Evolutionary conservation across 2,888 invertebrate genomes (phyloP).

Genomic region (Eurytoma adleriae): DNA sequence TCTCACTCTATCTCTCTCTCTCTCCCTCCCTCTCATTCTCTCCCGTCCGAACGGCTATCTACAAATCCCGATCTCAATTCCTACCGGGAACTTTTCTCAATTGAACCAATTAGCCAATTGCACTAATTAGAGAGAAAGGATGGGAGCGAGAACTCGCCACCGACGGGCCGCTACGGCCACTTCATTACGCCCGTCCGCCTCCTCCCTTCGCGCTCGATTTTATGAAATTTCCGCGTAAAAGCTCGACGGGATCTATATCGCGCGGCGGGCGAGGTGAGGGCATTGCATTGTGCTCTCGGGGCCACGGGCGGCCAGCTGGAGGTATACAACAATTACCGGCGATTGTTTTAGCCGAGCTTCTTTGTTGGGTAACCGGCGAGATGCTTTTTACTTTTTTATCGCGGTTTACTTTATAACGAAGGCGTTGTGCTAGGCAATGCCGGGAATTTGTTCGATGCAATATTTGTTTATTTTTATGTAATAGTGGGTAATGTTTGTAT

Average conservation of each 20-base stretch:
- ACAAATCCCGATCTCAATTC: slow-evolving; percentile 62
- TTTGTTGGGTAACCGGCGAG: background rate
- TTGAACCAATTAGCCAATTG: slow-evolving; percentile 70
- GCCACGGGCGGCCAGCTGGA: background rate
- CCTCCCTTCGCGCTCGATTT: slow-evolving; percentile 30
- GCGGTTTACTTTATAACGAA: no score
- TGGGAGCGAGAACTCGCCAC: slow-evolving; percentile 43
- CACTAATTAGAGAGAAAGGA: slow-evolving; percentile 66
- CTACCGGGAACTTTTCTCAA: slow-evolving; percentile 65
- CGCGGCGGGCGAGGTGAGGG: background rate
- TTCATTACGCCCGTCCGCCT: slow-evolving; percentile 26
- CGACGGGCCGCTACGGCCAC: slow-evolving; percentile 4
- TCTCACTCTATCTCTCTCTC: background rate
- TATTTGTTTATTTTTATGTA: no score
- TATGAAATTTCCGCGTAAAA: slow-evolving; percentile 34
- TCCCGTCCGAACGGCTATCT: slow-evolving; percentile 23
- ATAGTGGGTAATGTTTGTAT: no score
- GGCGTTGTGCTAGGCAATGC: no score
- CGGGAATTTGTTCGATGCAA: no score
- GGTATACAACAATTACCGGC: background rate
- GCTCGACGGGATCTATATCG: background rate
- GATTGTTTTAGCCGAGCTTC: background rate
- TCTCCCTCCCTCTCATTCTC: background rate
- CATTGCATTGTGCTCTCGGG: slow-evolving; percentile 25
- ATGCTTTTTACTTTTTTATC: background rate